Conservation (phyloP, 2,888 invertebrate species). For the Strigamia transsilvanica region DNA sequence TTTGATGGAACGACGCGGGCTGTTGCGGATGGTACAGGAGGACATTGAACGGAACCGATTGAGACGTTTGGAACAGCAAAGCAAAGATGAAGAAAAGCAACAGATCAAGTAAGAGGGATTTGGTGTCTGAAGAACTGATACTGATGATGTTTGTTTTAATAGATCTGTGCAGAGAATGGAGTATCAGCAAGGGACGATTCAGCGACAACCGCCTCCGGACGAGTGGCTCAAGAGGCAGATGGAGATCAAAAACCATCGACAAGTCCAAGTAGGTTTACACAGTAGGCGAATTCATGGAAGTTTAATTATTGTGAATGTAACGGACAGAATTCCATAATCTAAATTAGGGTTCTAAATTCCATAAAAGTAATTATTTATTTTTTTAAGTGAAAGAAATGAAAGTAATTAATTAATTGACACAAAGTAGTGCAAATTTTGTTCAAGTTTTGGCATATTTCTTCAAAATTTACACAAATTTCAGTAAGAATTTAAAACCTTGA, state of each 20-base stretch:
- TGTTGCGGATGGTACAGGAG: conserved; percentile 65
- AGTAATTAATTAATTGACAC: too few species aligned
- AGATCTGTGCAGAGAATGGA: background rate
- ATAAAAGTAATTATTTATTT: background rate
- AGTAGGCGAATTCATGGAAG: too few species aligned
- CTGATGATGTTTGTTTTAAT: too few species aligned
- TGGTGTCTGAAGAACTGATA: too few species aligned
- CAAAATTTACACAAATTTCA: too few species aligned
- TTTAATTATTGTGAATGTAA: too few species aligned
- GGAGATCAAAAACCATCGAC: conserved; percentile 56
- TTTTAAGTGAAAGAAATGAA: too few species aligned
- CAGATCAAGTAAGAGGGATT: background rate
- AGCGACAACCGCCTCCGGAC: conserved; percentile 45
- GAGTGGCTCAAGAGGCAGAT: conserved; percentile 56
- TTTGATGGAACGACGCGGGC: conserved; percentile 62
- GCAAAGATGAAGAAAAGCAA: conserved; percentile 56
- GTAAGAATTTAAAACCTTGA: too few species aligned
- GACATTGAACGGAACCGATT: conserved; percentile 64
- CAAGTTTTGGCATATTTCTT: too few species aligned
- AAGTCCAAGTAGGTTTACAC: conserved; percentile 36
- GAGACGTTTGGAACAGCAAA: conserved; percentile 60
- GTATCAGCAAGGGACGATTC: background rate
- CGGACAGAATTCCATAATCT: too few species aligned
- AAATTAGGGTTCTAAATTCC: too few species aligned
- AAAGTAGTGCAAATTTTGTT: too few species aligned